Conservation (phyloP, 2,888 invertebrate genomes). For the Lacanobia oleracea region DNA sequence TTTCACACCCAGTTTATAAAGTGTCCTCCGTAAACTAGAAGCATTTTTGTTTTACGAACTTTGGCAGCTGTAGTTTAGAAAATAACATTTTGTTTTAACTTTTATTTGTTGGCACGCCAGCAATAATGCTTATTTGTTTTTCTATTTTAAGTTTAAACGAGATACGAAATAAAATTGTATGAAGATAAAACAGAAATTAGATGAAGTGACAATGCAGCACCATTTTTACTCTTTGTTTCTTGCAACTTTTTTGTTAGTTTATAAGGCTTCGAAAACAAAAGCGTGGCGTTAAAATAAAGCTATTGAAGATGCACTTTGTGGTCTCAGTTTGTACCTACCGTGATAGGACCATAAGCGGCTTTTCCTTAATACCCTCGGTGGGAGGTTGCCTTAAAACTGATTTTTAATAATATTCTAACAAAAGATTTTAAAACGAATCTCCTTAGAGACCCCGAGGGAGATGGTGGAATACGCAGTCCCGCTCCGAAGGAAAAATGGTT, state of each 20-base stretch:
- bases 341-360: conserved; percentile 22
- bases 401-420: conserved; percentile 41
- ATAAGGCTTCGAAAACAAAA: conserved; percentile 1
- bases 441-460: conserved; percentile 7
- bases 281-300: neutral
- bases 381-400: neutral
- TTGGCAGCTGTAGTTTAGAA: conserved; percentile 28
- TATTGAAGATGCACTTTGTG: neutral
- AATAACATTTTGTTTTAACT: conserved; percentile 42
- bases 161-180: neutral
- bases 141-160: conserved; percentile 2
- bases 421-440: conserved; percentile 38
- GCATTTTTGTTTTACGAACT: conserved; percentile 24
- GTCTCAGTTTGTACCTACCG: neutral
- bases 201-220: neutral
- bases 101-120: conserved; percentile 20
- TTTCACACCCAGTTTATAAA: conserved; percentile 49
- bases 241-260: neutral
- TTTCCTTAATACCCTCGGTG: conserved; percentile 23
- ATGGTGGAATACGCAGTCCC: neutral
- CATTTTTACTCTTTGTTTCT: neutral
- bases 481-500: conserved; percentile 18
- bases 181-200: neutral
- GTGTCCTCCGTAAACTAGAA: conserved; percentile 25
- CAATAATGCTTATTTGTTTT: conserved; percentile 15